Percentiles rank a stretch among this genome's conserved stretches.
These are phyloP conservation scores for Drosophila pruinosa DNA, from an alignment of 1,140 invertebrate species.

Conservation along the genomic window DNA sequence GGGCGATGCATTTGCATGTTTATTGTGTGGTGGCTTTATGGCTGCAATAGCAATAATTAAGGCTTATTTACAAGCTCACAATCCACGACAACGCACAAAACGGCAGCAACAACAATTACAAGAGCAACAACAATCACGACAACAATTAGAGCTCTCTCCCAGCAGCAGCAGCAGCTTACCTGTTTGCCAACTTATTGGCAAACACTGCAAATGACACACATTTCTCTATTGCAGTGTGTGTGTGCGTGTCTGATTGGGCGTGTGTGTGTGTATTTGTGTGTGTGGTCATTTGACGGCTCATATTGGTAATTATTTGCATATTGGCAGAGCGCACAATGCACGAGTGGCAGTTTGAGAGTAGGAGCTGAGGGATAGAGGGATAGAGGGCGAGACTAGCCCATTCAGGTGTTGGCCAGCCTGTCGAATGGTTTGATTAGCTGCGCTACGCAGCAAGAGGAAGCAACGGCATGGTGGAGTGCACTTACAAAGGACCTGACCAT, in stretches of 20 bases:
- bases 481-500: background rate
- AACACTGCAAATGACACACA: slow-evolving; percentile 48
- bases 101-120: slow-evolving; percentile 4
- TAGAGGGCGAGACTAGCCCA: background rate
- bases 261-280: slow-evolving; percentile 29
- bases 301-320: slow-evolving; percentile 77
- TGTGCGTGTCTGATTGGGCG: background rate
- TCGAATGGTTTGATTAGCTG: slow-evolving; percentile 57
- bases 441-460: background rate
- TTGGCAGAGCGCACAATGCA: slow-evolving; percentile 32
- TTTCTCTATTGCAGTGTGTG: background rate
- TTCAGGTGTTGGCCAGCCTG: slow-evolving; percentile 24
- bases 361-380: background rate
- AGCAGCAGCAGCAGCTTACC: slow-evolving; percentile 22
- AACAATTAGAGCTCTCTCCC: slow-evolving; percentile 57
- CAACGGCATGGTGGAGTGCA: background rate
- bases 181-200: slow-evolving; percentile 45
- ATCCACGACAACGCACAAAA: slow-evolving; percentile 37
- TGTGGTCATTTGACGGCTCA: slow-evolving; percentile 69
- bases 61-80: slow-evolving; percentile 75
- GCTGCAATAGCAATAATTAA: slow-evolving; percentile 77
- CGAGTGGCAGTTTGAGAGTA: background rate
- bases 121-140: slow-evolving; percentile 24
- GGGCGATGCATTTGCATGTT: slow-evolving; percentile 72
- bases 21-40: slow-evolving; percentile 78